Evolutionary conservation across 2,797 vertebrate genomes (phyloP), one percentile per base, ranked within the genome.

Genomic region (Garrulus glandarius): DNA sequence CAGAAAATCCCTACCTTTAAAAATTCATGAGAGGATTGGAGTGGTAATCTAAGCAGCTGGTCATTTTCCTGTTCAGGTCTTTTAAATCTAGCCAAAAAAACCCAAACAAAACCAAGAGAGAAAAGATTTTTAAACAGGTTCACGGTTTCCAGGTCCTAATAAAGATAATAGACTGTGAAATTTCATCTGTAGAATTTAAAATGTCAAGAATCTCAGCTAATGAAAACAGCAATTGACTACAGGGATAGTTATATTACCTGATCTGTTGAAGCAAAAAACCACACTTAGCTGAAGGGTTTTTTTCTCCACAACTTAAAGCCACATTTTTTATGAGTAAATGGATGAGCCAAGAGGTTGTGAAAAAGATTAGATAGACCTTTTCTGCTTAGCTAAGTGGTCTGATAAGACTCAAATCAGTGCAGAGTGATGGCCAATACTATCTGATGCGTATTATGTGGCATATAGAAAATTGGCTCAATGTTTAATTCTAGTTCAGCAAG

Each of bases 1-100:
- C 8, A 5, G 92, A 96, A 92, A 97, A 96, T 97, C 92, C 75
- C 81, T 91, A 96, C 71, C 87, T 97, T 97, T 94, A 96, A 97
- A 97, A 97, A 95, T 92, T 93, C 96, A 93, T 97, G 95, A 97
- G 94, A 96, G 86, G 89, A 95, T 96, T 95, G 95, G 89, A 88
- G 67, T 95, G 47, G 80, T 96, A 96, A 97, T 96, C 84, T 93
- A 96, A 97, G 96, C 92, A 96, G 94, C 80, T 94, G 93, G 91
- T 94, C 96, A 96, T 96, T 97, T 97, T 97, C 83, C 89, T 96
- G 71, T 87, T 97, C 93, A 86, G 63, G 84, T 93, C 90, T 90
- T 85, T 87, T 93, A 95, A 91, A 92, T 77, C 59, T 41, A 87
- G 65, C 9, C 44, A 80, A 49, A 49, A 72, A 30, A 47, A 4